These are phyloP conservation scores for Bubo blakistoni DNA, from an alignment of 2,113 vertebrate genomes.

Conservation along the genomic window DNA sequence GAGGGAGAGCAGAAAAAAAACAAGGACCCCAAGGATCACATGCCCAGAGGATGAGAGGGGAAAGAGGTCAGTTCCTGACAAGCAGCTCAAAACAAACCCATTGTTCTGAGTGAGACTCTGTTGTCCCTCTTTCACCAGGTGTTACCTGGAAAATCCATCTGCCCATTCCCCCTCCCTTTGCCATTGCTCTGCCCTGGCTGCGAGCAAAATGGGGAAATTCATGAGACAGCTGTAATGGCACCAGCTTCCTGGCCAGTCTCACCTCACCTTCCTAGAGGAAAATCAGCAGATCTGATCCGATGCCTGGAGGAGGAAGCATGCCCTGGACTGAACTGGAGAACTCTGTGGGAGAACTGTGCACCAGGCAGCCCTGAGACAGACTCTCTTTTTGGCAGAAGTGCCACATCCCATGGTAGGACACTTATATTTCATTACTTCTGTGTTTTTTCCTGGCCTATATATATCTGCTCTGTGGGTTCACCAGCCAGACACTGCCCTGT, in stretches of 20 bases:
- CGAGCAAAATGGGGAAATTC: not conserved
- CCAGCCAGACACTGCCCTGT: not conserved
- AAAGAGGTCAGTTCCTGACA: slow-evolving; percentile 23
- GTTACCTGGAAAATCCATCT: slow-evolving; percentile 22
- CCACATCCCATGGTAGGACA: not conserved
- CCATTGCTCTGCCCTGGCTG: not conserved
- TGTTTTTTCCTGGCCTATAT: not conserved
- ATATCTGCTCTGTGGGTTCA: not conserved
- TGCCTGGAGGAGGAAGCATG: not conserved
- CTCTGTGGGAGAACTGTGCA: not conserved
- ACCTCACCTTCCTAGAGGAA: not conserved
- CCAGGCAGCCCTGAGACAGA: not conserved
- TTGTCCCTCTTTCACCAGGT: not conserved
- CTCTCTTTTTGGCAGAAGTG: not conserved
- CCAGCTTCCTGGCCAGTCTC: not conserved
- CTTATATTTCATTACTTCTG: not conserved
- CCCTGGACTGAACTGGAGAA: not conserved
- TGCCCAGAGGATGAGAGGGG: not conserved
- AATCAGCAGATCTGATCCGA: not conserved
- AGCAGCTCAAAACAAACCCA: not conserved
- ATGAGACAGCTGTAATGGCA: not conserved
- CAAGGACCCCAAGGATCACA: not conserved
- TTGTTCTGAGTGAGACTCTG: slow-evolving; percentile 1
- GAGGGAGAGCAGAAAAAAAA: not conserved
- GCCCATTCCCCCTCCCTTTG: not conserved